Conservation (phyloP, 1,140 invertebrate genomes). For the Portunus trituberculatus region DNA sequence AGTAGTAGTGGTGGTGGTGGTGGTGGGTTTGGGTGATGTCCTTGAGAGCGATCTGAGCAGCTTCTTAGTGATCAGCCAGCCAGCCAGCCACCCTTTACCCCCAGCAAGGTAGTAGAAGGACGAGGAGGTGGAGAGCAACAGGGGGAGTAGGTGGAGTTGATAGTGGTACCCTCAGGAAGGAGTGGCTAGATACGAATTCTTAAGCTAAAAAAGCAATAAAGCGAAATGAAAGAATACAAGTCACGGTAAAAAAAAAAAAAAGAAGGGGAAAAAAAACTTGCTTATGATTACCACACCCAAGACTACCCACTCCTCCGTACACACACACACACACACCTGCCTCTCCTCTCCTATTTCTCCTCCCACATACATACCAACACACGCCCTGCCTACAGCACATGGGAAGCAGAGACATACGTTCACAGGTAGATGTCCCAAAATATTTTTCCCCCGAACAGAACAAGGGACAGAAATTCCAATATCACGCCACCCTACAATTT, state of each 20-base stretch:
- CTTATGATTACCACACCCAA: constrained; percentile 1
- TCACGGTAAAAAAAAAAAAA: background rate
- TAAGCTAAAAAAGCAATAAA: too few relatives aligned
- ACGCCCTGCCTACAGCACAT: too few relatives aligned
- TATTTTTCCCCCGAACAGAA: background rate
- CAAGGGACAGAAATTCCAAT: background rate
- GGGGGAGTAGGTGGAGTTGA: too few relatives aligned
- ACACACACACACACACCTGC: background rate
- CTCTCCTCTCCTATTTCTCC: background rate
- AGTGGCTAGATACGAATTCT: too few relatives aligned
- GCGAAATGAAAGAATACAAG: too few relatives aligned
- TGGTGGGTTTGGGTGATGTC: too few relatives aligned
- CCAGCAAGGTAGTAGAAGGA: background rate
- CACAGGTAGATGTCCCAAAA: too few relatives aligned
- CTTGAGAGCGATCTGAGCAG: too few relatives aligned
- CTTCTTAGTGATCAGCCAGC: background rate
- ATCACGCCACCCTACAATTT: background rate
- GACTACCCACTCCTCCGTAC: background rate
- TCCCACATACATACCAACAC: background rate
- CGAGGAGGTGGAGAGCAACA: background rate
- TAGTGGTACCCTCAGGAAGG: too few relatives aligned
- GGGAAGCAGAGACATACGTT: too few relatives aligned
- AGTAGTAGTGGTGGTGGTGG: too few relatives aligned
- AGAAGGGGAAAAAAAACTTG: background rate
- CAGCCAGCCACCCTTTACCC: background rate